phyloP scores from a whole-genome alignment of 2,888 invertebrate species.

The Abrostola tripartita region DNA sequence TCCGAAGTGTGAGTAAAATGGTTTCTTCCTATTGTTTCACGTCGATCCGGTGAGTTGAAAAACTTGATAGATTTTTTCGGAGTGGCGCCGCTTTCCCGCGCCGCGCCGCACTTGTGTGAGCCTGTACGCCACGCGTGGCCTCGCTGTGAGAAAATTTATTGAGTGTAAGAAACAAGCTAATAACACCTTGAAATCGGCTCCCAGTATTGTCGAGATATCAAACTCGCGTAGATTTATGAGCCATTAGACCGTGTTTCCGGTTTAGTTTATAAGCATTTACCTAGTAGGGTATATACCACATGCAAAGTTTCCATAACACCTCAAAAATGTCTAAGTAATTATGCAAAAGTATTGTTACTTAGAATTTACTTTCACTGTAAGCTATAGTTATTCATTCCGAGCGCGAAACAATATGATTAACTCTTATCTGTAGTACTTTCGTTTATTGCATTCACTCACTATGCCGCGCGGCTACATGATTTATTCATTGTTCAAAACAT shows the following conservation, averaged over 20 bases:
- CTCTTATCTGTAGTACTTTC: constrained; percentile 63
- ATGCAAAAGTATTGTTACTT: constrained; percentile 34
- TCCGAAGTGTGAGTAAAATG: constrained; percentile 77
- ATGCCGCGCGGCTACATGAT: constrained; percentile 60
- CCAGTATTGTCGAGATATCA: constrained; percentile 64
- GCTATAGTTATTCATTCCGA: constrained; percentile 34
- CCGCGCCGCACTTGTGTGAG: constrained; percentile 51
- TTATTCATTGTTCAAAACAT: constrained; percentile 63
- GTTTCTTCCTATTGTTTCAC: constrained; percentile 85
- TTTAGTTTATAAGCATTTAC: constrained; percentile 46
- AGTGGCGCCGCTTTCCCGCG: constrained; percentile 76
- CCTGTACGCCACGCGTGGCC: constrained; percentile 20
- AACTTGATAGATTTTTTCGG: constrained; percentile 65
- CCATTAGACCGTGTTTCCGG: constrained; percentile 50
- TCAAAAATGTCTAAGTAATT: constrained; percentile 20
- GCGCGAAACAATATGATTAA: constrained; percentile 42
- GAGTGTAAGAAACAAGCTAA: constrained; percentile 60
- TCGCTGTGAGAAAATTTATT: constrained; percentile 63
- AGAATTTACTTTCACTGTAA: constrained; percentile 50
- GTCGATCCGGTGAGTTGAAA: constrained; percentile 68
- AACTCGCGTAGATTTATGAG: constrained; percentile 45
- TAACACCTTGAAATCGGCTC: constrained; percentile 67
- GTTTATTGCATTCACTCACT: constrained; percentile 69
- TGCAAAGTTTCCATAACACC: constrained; percentile 37
- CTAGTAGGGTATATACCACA: constrained; percentile 17